Conservation (phyloP, 2,113 vertebrate genomes). For the Sminthopsis crassicaudata region DNA sequence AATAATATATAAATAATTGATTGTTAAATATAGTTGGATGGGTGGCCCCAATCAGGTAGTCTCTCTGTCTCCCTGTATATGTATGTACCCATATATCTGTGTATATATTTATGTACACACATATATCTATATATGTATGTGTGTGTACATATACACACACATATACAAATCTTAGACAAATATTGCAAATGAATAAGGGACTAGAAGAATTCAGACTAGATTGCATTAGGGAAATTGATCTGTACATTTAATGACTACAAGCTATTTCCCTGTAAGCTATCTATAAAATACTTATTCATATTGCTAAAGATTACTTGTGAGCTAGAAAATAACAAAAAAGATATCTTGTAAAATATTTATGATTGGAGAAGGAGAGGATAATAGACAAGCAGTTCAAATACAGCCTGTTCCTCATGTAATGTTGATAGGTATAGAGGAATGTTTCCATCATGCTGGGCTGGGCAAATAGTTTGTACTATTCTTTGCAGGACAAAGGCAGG, state of each 20-base stretch:
- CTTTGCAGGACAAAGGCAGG: not conserved
- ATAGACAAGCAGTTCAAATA: not conserved
- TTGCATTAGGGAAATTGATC: not conserved
- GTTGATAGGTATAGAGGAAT: not conserved
- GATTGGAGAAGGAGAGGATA: not conserved
- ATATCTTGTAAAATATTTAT: not conserved
- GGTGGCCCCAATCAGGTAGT: not conserved
- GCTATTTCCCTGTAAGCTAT: not conserved
- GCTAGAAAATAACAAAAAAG: not conserved
- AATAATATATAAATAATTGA: not conserved
- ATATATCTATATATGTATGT: not conserved
- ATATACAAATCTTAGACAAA: not conserved
- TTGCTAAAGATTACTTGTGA: not conserved
- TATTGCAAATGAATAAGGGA: not conserved
- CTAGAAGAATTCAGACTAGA: not conserved
- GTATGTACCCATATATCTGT: too few relatives aligned
- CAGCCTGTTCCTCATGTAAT: not conserved
- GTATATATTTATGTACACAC: not conserved
- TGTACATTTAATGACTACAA: not conserved
- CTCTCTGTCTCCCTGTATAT: not conserved
- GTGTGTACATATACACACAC: not conserved
- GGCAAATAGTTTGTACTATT: not conserved
- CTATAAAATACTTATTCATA: not conserved
- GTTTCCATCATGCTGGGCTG: not conserved
- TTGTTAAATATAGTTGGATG: not conserved